Evolutionary conservation across 2,113 vertebrate genomes (phyloP), one percentile per base, ranked within the genome.

Genomic region (Aramus guarauna): DNA sequence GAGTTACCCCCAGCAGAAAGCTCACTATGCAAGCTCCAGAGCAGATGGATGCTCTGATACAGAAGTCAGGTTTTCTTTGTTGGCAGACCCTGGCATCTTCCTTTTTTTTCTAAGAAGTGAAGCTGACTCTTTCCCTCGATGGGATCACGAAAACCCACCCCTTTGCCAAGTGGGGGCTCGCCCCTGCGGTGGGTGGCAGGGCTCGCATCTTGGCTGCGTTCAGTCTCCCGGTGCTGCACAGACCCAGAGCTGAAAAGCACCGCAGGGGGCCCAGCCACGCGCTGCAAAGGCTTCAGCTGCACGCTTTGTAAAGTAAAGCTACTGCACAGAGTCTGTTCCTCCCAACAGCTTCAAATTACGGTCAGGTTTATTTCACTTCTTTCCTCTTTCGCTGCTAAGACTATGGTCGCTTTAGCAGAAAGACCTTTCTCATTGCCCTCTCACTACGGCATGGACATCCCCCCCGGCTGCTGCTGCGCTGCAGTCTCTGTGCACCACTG

Each of bases 171-270:
- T 5, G 0, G 4, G 86, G 60, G 67, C 88, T 93, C 79, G 36
- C 26, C 45, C 86, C 78, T 37, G 90, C 59, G 1, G 88, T 23
- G 79, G 43, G 68, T 14, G 85, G 83, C 63, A 52, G 41, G 23
- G 7, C 30, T 71, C 24, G 16, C 47, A 12, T 59, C 76, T 48
- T 67, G 2, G 4, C 47, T 3, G 2, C 0, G 52, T 19, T 93
- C 56, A 6, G 26, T 15, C 85, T 59, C 4, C 91, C 22, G 67
- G 15, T 30, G 85, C 79, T 43, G 75, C 79, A 29, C 9, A 71
- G 75, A 6, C 37, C 11, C 52, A 15, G 47, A 95, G 92, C 85
- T 96, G 92, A 96, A 95, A 94, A 67, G 92, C 91, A 43, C 94
- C 0, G 1, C 91, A 3, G 95, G 97, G 88, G 64, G 64, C 83